A percentile compares a stretch with the other conserved stretches of the same genome.
Evolutionary conservation across 2,113 vertebrate species (phyloP).

Genomic region (Microcebus tavaratra): DNA sequence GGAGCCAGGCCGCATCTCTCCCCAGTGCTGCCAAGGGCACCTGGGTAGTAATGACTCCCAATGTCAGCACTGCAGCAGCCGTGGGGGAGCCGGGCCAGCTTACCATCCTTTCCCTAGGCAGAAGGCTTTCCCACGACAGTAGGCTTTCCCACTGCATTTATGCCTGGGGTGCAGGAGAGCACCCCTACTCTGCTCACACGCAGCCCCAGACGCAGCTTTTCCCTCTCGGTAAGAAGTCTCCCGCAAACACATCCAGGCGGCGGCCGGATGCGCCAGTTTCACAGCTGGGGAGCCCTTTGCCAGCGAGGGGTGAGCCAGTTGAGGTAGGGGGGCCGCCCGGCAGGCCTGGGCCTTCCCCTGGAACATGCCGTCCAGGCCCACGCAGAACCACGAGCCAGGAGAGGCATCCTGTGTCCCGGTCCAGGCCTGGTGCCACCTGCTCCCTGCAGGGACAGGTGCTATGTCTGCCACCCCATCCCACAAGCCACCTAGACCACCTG

Average conservation of each 20-base stretch:
- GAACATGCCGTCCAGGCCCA: fast-evolving
- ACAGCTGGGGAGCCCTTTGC: not conserved
- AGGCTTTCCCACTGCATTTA: too few relatives aligned
- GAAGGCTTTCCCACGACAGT: not conserved
- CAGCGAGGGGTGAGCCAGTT: not conserved
- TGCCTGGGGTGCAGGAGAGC: fast-evolving
- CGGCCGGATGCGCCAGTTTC: fast-evolving
- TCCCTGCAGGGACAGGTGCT: not conserved
- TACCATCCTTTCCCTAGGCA: fast-evolving
- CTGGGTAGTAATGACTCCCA: not conserved
- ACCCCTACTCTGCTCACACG: fast-evolving
- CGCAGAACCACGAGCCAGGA: fast-evolving
- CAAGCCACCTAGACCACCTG: conserved; percentile 55
- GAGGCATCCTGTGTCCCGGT: not conserved
- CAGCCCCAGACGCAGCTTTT: fast-evolving
- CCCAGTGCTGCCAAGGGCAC: not conserved
- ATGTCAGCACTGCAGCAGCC: fast-evolving
- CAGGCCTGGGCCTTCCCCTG: not conserved
- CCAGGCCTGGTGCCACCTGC: not conserved
- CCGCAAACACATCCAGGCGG: fast-evolving
- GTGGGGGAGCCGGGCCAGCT: fast-evolving
- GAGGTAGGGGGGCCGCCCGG: fast-evolving
- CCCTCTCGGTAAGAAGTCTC: fast-evolving
- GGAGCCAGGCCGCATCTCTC: not conserved
- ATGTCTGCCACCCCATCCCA: not conserved